Evolutionary conservation across 2,113 vertebrate genomes (phyloP).

Genomic region (Herpetotheres cachinnans): DNA sequence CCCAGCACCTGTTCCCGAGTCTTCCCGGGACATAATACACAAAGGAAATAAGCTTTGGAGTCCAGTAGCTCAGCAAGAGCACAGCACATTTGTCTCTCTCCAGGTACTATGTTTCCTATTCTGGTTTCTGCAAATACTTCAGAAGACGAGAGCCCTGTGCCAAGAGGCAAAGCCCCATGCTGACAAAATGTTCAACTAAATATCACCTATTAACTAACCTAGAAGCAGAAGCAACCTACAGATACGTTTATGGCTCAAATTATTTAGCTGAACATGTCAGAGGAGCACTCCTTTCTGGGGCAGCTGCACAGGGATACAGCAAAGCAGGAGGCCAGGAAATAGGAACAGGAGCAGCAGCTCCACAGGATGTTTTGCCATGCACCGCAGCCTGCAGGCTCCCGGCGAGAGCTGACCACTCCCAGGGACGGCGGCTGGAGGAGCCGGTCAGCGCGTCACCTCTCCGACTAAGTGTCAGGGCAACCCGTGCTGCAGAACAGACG

Average conservation of each 20-base stretch:
- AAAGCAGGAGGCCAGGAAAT: not conserved
- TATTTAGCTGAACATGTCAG: not conserved
- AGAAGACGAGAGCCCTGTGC: not conserved
- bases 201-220: not conserved
- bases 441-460: rapidly evolving
- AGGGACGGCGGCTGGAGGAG: not conserved
- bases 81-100: not conserved
- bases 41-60: constrained; percentile 6
- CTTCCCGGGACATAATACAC: not conserved
- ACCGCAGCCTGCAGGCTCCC: not conserved
- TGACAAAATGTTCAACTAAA: not conserved
- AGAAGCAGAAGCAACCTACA: not conserved
- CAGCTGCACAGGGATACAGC: not conserved
- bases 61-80: not conserved
- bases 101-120: not conserved
- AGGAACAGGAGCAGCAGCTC: not conserved
- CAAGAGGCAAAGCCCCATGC: not conserved
- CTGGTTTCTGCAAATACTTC: not conserved
- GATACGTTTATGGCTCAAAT: not conserved
- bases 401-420: not conserved
- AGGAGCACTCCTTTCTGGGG: not conserved
- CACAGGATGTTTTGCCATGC: not conserved
- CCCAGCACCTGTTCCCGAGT: not conserved
- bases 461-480: not conserved
- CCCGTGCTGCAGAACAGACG: rapidly evolving